These are phyloP conservation scores for Mesoligia furuncula DNA, from an alignment of 2,888 invertebrate species.

Conservation along the genomic window DNA sequence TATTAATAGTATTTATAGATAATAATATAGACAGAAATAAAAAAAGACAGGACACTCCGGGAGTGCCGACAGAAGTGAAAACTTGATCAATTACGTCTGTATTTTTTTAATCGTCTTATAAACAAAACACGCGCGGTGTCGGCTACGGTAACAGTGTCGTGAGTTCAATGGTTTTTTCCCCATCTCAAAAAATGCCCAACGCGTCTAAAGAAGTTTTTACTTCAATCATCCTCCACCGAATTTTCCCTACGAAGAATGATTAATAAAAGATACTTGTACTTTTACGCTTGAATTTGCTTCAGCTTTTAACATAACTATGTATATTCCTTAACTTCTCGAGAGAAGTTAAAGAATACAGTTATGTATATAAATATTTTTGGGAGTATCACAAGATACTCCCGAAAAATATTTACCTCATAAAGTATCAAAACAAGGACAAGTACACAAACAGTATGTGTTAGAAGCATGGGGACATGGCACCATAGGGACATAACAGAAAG, in stretches of 20 bases:
- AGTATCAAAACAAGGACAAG: slow-evolving; percentile 44
- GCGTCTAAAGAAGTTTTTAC: no score
- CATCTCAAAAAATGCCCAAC: no score
- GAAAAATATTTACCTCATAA: slow-evolving; percentile 54
- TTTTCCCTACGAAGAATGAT: background rate
- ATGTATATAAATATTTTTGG: no score
- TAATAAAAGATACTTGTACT: background rate
- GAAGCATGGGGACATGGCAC: background rate
- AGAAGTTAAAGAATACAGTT: no score
- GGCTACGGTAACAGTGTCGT: no score
- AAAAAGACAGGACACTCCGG: background rate
- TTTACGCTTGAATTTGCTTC: background rate
- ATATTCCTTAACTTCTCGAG: background rate
- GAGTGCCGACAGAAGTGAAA: no score
- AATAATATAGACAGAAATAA: no score
- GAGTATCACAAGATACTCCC: slow-evolving; percentile 1
- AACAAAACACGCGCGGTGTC: no score
- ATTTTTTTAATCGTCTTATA: no score
- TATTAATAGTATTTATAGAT: no score
- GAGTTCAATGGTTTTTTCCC: no score
- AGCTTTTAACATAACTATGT: background rate
- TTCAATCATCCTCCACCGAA: background rate
- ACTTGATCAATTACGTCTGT: no score
- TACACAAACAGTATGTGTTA: slow-evolving; percentile 23
- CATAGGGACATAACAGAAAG: slow-evolving; percentile 34